Evolutionary conservation across 2,113 vertebrate species (phyloP).

Genomic region (Corapipo altera): DNA sequence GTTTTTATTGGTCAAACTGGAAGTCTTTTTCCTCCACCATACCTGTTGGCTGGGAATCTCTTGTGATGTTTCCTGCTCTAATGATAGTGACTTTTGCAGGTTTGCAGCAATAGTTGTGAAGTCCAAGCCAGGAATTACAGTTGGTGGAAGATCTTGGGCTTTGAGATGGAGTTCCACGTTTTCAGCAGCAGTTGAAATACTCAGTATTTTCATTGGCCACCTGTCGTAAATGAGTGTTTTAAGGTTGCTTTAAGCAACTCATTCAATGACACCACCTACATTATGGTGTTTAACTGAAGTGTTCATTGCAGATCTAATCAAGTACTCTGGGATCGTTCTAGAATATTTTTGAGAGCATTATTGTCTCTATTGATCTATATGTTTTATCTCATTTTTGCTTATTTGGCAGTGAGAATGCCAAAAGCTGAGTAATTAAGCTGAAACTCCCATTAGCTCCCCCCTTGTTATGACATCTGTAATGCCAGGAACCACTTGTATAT

Average conservation of each 20-base stretch:
- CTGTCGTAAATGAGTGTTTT: not conserved
- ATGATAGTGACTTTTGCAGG: fast-evolving
- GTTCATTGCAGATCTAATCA: not conserved
- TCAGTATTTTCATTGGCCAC: not conserved
- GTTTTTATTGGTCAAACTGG: not conserved
- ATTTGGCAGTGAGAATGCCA: not conserved
- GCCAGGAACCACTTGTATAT: not conserved
- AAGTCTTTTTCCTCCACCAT: not conserved
- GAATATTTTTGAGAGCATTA: not conserved
- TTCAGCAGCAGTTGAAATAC: not conserved
- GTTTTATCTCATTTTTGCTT: not conserved
- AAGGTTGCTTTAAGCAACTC: not conserved
- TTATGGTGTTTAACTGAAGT: not conserved
- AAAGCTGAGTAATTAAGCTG: not conserved
- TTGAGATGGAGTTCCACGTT: not conserved
- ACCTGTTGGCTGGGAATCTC: not conserved
- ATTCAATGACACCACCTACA: not conserved
- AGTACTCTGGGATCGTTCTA: not conserved
- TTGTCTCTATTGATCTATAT: not conserved
- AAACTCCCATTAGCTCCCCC: not conserved
- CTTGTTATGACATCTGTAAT: not conserved
- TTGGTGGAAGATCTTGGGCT: not conserved
- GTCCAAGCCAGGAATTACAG: not conserved
- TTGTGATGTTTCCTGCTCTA: not conserved
- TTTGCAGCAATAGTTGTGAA: not conserved